Conservation (phyloP, 2,113 vertebrate genomes). For the Pungitius pungitius region DNA sequence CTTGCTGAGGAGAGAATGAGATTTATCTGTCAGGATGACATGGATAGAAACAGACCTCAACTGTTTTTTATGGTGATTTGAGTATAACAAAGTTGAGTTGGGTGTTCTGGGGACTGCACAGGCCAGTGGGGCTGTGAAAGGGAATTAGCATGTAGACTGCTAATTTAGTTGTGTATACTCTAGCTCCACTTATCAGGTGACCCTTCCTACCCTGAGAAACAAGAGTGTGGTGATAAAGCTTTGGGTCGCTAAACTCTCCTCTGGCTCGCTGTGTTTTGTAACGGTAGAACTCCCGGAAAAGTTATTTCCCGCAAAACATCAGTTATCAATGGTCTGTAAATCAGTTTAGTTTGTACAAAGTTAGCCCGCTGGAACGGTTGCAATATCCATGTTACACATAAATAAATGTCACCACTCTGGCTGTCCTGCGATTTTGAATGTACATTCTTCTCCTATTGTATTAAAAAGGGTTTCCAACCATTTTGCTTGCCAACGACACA, state of each 20-base stretch:
- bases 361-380: neutral
- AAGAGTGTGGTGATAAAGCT: neutral
- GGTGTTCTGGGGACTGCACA: neutral
- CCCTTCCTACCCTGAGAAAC: neutral
- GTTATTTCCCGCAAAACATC: too few species aligned
- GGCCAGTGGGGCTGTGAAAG: neutral
- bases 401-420: neutral
- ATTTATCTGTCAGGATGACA: neutral
- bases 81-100: neutral
- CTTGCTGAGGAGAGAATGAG: neutral
- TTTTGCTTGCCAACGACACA: neutral
- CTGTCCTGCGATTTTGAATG: neutral
- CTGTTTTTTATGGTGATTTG: neutral
- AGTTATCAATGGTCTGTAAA: too few species aligned
- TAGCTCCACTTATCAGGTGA: too few species aligned
- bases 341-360: neutral
- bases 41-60: neutral
- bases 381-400: neutral
- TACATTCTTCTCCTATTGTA: neutral
- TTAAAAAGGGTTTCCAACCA: neutral
- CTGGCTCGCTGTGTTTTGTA: neutral
- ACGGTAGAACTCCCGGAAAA: neutral
- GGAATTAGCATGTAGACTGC: neutral
- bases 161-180: neutral
- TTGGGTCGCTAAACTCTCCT: neutral